Conservation (phyloP, 2,113 vertebrate genomes). For the Ceratotherium simum region DNA sequence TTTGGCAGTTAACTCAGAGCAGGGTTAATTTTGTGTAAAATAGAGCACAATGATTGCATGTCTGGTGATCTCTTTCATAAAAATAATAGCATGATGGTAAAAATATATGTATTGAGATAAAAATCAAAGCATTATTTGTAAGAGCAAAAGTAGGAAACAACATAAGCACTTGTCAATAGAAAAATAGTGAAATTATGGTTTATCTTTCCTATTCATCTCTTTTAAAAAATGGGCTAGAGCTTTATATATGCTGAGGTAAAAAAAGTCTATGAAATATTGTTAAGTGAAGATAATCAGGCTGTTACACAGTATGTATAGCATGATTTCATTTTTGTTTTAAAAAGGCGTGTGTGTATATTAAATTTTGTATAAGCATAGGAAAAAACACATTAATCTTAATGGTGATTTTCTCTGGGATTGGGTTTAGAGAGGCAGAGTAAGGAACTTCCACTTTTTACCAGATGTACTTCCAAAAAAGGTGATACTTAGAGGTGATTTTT, state of each 20-base stretch:
- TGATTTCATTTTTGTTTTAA: slow-evolving; percentile 43
- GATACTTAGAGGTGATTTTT: not conserved
- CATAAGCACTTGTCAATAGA: not conserved
- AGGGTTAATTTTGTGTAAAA: not conserved
- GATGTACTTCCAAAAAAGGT: not conserved
- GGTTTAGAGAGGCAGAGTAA: not conserved
- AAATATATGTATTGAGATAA: not conserved
- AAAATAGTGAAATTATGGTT: slow-evolving; percentile 39
- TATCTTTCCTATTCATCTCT: not conserved
- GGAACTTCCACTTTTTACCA: not conserved
- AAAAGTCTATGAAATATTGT: not conserved
- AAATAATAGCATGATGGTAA: not conserved
- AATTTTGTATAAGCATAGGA: not conserved
- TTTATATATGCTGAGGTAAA: not conserved
- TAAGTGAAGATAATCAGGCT: slow-evolving; percentile 20
- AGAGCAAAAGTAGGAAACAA: slow-evolving; percentile 7
- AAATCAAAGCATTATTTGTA: not conserved
- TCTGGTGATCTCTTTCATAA: not conserved
- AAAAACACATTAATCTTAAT: not conserved
- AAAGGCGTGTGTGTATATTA: not conserved
- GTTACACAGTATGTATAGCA: not conserved
- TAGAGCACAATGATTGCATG: not conserved
- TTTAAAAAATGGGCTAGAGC: not conserved
- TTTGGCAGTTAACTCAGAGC: not conserved
- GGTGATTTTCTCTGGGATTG: slow-evolving; percentile 20